Conservation (phyloP, 1,140 invertebrate species). For the Scaptomyza graminum region DNA sequence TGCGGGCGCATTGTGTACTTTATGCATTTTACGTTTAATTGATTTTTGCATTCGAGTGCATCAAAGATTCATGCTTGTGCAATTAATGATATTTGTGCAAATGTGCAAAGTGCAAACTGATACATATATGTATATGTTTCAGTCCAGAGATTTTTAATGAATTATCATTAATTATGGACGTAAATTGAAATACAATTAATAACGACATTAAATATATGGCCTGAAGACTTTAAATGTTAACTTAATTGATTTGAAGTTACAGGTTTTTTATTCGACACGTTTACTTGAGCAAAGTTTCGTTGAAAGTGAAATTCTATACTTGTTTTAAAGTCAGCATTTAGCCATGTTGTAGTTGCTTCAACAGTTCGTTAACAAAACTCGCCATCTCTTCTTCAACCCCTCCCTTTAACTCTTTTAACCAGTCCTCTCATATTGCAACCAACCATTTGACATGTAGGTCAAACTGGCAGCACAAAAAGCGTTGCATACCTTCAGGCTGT, state of each 20-base stretch:
- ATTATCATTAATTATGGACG: slow-evolving; percentile 53
- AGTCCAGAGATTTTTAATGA: slow-evolving; percentile 12
- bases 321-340: background rate
- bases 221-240: background rate
- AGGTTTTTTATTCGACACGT: background rate
- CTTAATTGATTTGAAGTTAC: slow-evolving; percentile 5
- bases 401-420: background rate
- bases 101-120: slow-evolving; percentile 26
- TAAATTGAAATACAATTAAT: slow-evolving; percentile 37
- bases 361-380: slow-evolving; percentile 22
- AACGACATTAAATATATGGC: background rate
- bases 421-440: background rate
- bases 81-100: slow-evolving; percentile 68
- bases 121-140: slow-evolving; percentile 3
- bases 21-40: slow-evolving; percentile 67
- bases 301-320: background rate
- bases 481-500: slow-evolving; percentile 72
- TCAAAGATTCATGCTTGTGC: slow-evolving; percentile 74
- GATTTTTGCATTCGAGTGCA: slow-evolving; percentile 74
- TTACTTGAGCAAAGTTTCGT: no score
- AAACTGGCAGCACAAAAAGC: slow-evolving; percentile 57
- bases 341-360: background rate
- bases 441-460: slow-evolving; percentile 63
- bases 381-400: background rate
- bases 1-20: slow-evolving; percentile 10